Evolutionary conservation across 2,797 vertebrate genomes (phyloP).

Genomic region (Hoplostethus atlanticus): DNA sequence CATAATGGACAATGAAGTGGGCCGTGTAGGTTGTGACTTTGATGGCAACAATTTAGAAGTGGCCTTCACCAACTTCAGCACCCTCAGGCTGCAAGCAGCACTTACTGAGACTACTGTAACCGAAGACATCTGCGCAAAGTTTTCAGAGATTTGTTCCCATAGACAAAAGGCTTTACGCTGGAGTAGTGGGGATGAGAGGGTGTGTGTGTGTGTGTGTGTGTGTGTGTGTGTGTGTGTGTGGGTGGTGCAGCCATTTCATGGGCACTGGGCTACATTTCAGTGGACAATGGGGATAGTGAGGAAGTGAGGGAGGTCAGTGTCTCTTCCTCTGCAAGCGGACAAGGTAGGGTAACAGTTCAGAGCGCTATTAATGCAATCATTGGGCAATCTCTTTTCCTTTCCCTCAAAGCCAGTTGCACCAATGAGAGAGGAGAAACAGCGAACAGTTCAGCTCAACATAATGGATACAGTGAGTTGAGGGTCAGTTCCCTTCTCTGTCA

Average conservation of each 20-base stretch:
- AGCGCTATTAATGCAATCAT: conserved; percentile 50
- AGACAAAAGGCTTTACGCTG: conserved; percentile 28
- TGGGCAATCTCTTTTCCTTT: conserved; percentile 33
- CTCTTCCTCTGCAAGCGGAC: conserved; percentile 66
- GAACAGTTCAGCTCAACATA: conserved; percentile 64
- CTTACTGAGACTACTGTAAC: conserved; percentile 35
- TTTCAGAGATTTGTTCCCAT: conserved; percentile 26
- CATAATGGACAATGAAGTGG: conserved; percentile 35
- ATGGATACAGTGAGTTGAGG: conserved; percentile 73
- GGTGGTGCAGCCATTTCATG: conserved; percentile 45
- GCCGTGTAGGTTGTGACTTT: conserved; percentile 30
- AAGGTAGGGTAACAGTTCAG: conserved; percentile 43
- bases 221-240: conserved; percentile 8
- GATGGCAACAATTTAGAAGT: conserved; percentile 43
- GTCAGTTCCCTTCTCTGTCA: conserved; percentile 62
- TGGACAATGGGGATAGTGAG: conserved; percentile 57
- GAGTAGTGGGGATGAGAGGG: not conserved
- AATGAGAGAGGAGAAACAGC: conserved; percentile 55
- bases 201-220: conserved; percentile 3
- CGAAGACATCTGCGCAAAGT: not conserved
- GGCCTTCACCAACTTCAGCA: conserved; percentile 31
- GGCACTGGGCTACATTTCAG: conserved; percentile 26
- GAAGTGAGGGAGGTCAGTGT: conserved; percentile 61
- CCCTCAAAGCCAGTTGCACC: conserved; percentile 46
- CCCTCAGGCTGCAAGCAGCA: conserved; percentile 34